These are phyloP conservation scores for Epizoanthus scotinus DNA, from an alignment of 92 coral and sea anemone species.

Conservation along the genomic window DNA sequence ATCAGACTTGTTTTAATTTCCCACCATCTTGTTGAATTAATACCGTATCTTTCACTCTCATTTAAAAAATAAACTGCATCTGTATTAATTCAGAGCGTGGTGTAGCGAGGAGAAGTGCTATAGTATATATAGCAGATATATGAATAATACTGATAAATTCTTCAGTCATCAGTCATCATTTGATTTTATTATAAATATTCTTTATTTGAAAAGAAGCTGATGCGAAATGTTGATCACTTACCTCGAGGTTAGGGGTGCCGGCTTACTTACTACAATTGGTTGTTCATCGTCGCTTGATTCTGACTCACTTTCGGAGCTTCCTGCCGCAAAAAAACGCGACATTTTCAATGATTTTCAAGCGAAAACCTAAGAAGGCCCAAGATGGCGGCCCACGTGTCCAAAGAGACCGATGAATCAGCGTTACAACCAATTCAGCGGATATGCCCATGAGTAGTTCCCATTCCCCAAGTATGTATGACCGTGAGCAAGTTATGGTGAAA, in stretches of 20 bases:
- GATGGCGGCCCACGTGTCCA: conserved; percentile 88
- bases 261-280: conserved; percentile 69
- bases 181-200: too few relatives aligned
- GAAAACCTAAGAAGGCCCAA: conserved; percentile 47
- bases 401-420: conserved; percentile 26
- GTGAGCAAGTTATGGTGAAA: background rate
- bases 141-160: too few relatives aligned
- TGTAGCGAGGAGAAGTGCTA: too few relatives aligned
- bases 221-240: conserved; percentile 20
- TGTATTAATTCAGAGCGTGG: too few relatives aligned
- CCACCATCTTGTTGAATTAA: too few relatives aligned
- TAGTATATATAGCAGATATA: too few relatives aligned
- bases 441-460: conserved; percentile 22
- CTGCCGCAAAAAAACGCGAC: conserved; percentile 93
- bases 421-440: conserved; percentile 29
- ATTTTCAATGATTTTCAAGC: conserved; percentile 45
- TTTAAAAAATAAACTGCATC: too few relatives aligned
- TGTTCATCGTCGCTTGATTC: conserved; percentile 85
- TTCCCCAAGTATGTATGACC: conserved; percentile 13
- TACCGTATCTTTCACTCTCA: too few relatives aligned
- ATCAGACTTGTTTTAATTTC: too few relatives aligned
- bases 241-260: conserved; percentile 83
- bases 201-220: too few relatives aligned
- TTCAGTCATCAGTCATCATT: too few relatives aligned
- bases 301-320: conserved; percentile 92